Conservation (phyloP, 2,888 invertebrate species). For the Theristus sp. region DNA sequence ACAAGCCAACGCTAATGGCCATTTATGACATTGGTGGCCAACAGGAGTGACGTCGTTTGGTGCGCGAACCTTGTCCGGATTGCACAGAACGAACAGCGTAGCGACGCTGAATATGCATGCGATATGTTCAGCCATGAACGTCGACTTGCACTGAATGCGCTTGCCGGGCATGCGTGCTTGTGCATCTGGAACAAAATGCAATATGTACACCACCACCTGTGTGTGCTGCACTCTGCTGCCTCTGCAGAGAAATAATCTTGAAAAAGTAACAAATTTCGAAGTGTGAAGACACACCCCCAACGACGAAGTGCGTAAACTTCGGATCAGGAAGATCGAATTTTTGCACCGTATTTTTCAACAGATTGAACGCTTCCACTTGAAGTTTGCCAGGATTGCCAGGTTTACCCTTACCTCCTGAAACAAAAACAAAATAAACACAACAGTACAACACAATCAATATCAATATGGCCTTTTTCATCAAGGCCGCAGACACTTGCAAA, state of each 20-base stretch:
- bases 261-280: too few relatives aligned
- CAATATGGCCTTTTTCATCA: too few relatives aligned
- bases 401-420: constrained; percentile 8
- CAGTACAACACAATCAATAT: not conserved
- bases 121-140: constrained; percentile 34
- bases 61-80: constrained; percentile 31
- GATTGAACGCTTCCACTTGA: constrained; percentile 25
- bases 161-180: constrained; percentile 26
- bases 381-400: constrained; percentile 22
- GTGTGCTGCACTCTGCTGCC: not conserved
- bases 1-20: constrained; percentile 33
- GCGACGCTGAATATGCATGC: constrained; percentile 34
- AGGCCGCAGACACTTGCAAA: not conserved
- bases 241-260: too few relatives aligned
- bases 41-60: constrained; percentile 14
- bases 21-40: constrained; percentile 26
- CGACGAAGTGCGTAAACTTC: constrained; percentile 22
- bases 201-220: not conserved
- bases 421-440: not conserved
- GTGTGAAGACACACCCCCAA: constrained; percentile 19
- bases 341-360: constrained; percentile 27
- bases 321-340: constrained; percentile 26
- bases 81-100: constrained; percentile 37
- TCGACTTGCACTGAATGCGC: constrained; percentile 24
- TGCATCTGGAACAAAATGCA: constrained; percentile 17